Evolutionary conservation across 2,113 vertebrate genomes (phyloP).

Genomic region (Cyphomyrus discorhynchus): DNA sequence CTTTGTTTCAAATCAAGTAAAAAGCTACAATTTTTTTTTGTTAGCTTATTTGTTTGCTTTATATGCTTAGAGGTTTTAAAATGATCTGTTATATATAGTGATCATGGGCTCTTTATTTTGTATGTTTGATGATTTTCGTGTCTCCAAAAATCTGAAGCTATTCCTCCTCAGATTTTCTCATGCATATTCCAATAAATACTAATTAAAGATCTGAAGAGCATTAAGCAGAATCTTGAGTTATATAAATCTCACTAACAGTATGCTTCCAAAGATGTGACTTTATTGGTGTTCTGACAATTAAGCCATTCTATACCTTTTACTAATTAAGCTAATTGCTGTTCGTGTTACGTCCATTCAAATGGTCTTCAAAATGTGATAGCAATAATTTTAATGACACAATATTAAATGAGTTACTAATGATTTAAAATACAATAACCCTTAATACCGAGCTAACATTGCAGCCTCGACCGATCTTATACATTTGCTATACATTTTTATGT

Average conservation of each 20-base stretch:
- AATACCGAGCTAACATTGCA: neutral
- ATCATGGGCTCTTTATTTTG: neutral
- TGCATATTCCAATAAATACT: neutral
- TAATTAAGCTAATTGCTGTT: neutral
- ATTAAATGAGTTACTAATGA: neutral
- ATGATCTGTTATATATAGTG: neutral
- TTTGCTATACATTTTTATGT: neutral
- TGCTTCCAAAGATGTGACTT: neutral
- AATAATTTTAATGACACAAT: neutral
- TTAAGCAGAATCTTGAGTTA: neutral
- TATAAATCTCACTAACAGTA: neutral
- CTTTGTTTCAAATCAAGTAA: neutral
- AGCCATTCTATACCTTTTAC: neutral
- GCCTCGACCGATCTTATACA: neutral
- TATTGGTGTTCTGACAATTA: neutral
- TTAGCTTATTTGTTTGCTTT: neutral
- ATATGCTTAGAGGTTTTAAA: neutral
- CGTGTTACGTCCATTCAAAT: neutral
- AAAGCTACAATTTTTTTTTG: neutral
- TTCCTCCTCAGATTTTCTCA: neutral
- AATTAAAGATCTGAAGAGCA: neutral
- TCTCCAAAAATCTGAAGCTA: neutral
- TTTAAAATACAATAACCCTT: neutral
- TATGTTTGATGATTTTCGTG: neutral
- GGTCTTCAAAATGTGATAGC: neutral